Percentiles rank a stretch among this genome's conserved stretches.
These are phyloP conservation scores for Asarcornis scutulata DNA, from an alignment of 2,113 vertebrate species.

Conservation along the genomic window DNA sequence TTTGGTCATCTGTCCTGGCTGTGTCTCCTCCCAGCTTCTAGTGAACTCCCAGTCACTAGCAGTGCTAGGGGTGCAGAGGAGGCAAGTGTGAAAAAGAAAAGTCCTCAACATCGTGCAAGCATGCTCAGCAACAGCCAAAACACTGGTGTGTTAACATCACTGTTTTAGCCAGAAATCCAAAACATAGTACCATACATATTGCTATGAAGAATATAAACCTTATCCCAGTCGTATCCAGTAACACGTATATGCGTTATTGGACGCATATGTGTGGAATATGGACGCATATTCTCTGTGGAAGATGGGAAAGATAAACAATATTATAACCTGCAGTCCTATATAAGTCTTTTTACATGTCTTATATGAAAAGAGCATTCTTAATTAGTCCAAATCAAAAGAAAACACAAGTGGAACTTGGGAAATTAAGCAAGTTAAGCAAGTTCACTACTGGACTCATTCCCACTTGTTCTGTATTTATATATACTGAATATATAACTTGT, in stretches of 20 bases:
- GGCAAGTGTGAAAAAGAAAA: background rate
- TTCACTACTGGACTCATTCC: background rate
- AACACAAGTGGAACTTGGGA: background rate
- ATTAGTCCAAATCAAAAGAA: background rate
- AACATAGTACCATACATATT: accelerated
- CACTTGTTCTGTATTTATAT: background rate
- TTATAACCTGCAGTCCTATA: background rate
- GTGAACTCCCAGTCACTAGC: background rate
- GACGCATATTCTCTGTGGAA: background rate
- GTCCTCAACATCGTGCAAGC: background rate
- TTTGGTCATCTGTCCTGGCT: background rate
- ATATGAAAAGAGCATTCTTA: background rate
- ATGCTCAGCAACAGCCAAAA: background rate
- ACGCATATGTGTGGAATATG: too few species aligned
- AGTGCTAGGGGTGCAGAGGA: background rate
- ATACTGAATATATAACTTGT: background rate
- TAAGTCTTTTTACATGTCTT: background rate
- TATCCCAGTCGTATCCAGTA: background rate
- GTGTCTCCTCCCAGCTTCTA: background rate
- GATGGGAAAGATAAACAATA: background rate
- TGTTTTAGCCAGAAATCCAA: background rate
- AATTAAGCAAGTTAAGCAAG: background rate
- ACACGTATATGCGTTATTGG: accelerated
- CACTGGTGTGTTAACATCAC: background rate
- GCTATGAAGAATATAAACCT: background rate